Conservation (phyloP, 1,140 invertebrate species). For the Stegodyphus mimosarum region DNA sequence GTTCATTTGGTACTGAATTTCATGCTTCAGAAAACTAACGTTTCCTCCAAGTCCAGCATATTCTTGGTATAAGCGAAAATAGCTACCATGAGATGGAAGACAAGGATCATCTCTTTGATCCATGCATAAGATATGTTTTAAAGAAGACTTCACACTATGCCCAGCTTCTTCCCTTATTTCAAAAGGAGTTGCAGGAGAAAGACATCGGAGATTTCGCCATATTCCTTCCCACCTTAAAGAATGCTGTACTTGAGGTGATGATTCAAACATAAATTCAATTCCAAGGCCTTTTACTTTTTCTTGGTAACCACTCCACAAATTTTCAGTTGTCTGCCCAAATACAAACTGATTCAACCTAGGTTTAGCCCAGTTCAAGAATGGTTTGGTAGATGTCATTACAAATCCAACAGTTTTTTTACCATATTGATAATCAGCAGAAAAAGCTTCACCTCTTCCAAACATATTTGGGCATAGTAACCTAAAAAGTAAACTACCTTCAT, state of each 20-base stretch:
- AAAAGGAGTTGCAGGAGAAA: constrained; percentile 77
- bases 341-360: constrained; percentile 59
- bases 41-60: constrained; percentile 88
- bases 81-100: constrained; percentile 79
- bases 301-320: constrained; percentile 83
- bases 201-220: constrained; percentile 79
- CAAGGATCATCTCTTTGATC: constrained; percentile 83
- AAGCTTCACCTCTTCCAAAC: constrained; percentile 81
- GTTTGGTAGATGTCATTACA: constrained; percentile 80
- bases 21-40: constrained; percentile 86
- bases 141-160: constrained; percentile 84
- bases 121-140: constrained; percentile 80
- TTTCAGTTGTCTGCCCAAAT: constrained; percentile 70
- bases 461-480: constrained; percentile 81
- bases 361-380: constrained; percentile 71
- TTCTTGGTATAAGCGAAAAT: constrained; percentile 77
- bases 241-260: constrained; percentile 73
- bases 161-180: constrained; percentile 84
- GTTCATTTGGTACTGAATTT: constrained; percentile 82
- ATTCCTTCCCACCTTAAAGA: constrained; percentile 85
- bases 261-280: constrained; percentile 66
- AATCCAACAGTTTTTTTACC: constrained; percentile 79
- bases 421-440: constrained; percentile 82
- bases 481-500: constrained; percentile 83
- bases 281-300: constrained; percentile 69